Base-by-base conservation (phyloP, 1,140 invertebrate species). In the Drosophila serrata region DNA sequence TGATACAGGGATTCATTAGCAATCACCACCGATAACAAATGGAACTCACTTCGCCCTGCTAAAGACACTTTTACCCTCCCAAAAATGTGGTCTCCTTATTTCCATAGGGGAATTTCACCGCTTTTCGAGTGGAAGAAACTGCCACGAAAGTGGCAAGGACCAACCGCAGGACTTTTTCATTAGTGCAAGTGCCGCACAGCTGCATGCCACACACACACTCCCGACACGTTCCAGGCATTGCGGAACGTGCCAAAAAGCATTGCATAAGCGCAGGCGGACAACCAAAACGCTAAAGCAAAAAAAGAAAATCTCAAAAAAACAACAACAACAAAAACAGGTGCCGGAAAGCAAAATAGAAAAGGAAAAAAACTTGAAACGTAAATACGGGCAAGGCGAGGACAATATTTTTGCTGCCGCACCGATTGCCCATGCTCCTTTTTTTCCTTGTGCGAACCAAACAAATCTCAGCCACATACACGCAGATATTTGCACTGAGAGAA, bases 181-280 rank as follows among this genome's bases (percentile, higher is more conserved):
- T 87, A 87, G 80, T 87, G 84, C 80, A 84, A 87, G 84, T 87
- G 84, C 84, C 63, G 82, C 74, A 78, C 70, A 72, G 40, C 48
- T 75, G 70, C 57, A 58, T 53, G 59, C 65, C 62, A 42, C 40
- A 29, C 40, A 80, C 56, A 31, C 69, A 40, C 64, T 79, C 60
- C 35, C 43, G 46, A 69, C 72, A 82, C 84, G 79, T 70, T 77
- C 55, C 70, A 45, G 59, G 72, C 76, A 87, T 90, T 81, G 77
- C 77, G 62, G 57, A 73, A 85, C 85, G 81, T 87, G 84, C 84
- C 84, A 87, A 79, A 88, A 79, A 64, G 61, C 69, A 81, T 88
- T 88, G 85, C 85, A 88, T 90, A 88, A 88, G 74, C 86, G 60
- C 81, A 79, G 85, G 85, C 81, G 85, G 77, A 78, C 77, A 67